These are phyloP conservation scores for Cyanoderma ruficeps DNA, from an alignment of 2,113 vertebrate species.

Conservation along the genomic window DNA sequence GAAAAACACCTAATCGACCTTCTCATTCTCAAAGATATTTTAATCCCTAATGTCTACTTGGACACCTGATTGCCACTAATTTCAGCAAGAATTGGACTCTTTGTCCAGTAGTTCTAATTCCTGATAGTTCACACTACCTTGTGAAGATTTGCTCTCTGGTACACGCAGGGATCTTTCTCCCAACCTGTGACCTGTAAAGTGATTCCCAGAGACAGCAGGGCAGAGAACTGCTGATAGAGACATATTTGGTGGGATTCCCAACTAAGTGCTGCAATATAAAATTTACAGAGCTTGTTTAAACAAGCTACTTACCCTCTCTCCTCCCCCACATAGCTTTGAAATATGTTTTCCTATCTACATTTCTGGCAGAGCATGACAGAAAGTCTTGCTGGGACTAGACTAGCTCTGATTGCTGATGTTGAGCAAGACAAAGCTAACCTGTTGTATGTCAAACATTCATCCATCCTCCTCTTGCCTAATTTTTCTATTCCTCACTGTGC, in stretches of 20 bases:
- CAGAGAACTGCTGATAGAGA: not conserved
- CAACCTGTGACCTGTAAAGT: rapidly evolving
- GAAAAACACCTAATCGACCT: not conserved
- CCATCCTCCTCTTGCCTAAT: not conserved
- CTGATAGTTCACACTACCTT: not conserved
- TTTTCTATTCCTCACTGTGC: not conserved
- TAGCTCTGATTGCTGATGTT: not conserved
- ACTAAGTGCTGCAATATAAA: not conserved
- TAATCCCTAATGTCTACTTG: not conserved
- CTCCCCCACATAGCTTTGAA: not conserved
- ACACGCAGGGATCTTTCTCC: not conserved
- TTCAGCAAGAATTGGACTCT: not conserved
- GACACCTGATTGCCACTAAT: not conserved
- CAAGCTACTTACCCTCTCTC: not conserved
- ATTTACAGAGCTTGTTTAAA: not conserved
- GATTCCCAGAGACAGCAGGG: not conserved
- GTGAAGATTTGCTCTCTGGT: rapidly evolving
- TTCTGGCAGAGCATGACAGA: not conserved
- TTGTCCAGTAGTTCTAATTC: not conserved
- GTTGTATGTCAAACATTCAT: not conserved
- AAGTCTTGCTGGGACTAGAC: not conserved
- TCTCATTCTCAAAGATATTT: not conserved
- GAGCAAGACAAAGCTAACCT: not conserved
- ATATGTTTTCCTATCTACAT: not conserved
- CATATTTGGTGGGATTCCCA: not conserved